A percentile compares a stretch with the other conserved stretches of the same genome.
phyloP scores from a whole-genome alignment of 2,888 invertebrate species.

The Frankliniella fusca region DNA sequence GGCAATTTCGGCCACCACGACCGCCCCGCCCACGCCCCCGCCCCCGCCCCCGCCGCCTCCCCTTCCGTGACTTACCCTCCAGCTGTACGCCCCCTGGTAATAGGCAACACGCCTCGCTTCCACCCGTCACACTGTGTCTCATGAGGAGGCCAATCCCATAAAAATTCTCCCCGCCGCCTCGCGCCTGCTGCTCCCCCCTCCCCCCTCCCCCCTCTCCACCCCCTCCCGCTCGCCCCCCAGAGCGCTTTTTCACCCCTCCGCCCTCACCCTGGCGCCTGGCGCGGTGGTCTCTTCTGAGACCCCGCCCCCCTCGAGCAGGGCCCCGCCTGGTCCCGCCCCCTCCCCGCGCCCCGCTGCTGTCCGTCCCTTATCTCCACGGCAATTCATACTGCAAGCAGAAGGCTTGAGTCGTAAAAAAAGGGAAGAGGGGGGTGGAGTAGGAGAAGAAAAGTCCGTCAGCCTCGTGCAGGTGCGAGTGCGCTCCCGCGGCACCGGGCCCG shows the following conservation, averaged over 20 bases:
- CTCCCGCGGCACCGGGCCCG: not conserved
- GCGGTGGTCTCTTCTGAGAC: too few species aligned
- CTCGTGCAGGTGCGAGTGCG: not conserved
- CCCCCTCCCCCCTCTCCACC: not conserved
- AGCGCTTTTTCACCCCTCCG: too few species aligned
- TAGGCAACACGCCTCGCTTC: constrained; percentile 6
- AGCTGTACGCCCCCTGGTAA: constrained; percentile 6
- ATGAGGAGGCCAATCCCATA: constrained; percentile 12
- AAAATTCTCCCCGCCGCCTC: constrained; percentile 1
- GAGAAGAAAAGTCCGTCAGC: not conserved
- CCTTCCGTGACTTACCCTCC: not conserved
- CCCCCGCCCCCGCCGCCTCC: not conserved
- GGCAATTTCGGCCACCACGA: not conserved
- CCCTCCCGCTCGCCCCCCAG: not conserved
- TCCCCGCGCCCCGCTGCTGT: not conserved
- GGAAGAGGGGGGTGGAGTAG: too few species aligned
- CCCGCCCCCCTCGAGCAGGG: too few species aligned
- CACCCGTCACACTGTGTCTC: constrained; percentile 4
- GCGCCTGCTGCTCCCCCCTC: not conserved
- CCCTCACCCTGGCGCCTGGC: too few species aligned
- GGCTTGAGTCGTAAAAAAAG: too few species aligned
- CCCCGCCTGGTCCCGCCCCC: too few species aligned
- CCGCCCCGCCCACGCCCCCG: not conserved
- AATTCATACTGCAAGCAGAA: too few species aligned
- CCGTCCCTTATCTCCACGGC: not conserved